Conservation (phyloP, 2,113 vertebrate species). For the Murina feae region DNA sequence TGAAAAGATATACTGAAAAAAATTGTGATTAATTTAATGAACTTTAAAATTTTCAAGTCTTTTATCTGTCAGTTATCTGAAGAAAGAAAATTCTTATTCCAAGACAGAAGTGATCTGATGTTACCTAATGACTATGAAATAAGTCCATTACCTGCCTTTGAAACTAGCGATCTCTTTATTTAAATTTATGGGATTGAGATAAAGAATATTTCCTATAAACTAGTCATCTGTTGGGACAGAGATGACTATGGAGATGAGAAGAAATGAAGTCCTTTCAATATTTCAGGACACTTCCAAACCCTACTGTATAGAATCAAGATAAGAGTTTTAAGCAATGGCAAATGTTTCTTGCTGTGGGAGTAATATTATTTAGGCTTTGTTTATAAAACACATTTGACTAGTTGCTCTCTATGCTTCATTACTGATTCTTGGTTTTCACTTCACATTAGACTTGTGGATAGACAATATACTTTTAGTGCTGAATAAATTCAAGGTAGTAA, state of each 20-base stretch:
- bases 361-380: not conserved
- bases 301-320: not conserved
- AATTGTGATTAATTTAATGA: not conserved
- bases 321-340: not conserved
- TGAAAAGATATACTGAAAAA: not conserved
- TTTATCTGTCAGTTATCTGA: not conserved
- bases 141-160: not conserved
- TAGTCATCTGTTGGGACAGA: not conserved
- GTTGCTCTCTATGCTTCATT: not conserved
- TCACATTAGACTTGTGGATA: not conserved
- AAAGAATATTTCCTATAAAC: not conserved
- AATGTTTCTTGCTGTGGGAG: not conserved
- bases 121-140: not conserved
- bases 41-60: not conserved
- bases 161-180: not conserved
- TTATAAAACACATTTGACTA: not conserved
- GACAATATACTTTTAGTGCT: not conserved
- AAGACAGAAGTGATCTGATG: not conserved
- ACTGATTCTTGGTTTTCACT: not conserved
- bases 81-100: not conserved
- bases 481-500: constrained; percentile 14
- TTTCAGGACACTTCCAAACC: not conserved
- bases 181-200: not conserved
- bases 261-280: not conserved
- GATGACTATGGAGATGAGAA: not conserved